phyloP scores from a whole-genome alignment of 2,797 vertebrate genomes.

The Gouania willdenowi region DNA sequence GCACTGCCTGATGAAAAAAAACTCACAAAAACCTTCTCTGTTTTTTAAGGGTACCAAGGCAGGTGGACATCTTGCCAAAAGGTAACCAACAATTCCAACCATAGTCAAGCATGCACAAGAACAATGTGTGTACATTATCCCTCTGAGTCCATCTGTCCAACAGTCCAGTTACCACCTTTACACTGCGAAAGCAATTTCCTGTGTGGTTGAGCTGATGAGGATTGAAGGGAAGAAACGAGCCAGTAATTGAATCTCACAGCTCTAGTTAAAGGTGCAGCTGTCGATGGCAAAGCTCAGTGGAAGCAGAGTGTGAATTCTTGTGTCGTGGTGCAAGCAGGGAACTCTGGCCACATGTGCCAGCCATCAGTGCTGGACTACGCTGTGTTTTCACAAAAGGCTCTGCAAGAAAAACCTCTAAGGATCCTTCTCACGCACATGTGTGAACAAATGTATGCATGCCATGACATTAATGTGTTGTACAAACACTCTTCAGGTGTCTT shows the following conservation, averaged over 20 bases:
- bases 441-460: conserved; percentile 24
- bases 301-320: conserved; percentile 75
- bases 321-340: conserved; percentile 73
- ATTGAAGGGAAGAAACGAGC: conserved; percentile 39
- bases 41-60: neutral
- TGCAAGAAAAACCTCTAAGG: conserved; percentile 23
- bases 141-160: conserved; percentile 41
- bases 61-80: conserved; percentile 22
- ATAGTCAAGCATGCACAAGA: conserved; percentile 18
- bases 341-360: conserved; percentile 54
- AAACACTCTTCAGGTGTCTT: too few species aligned
- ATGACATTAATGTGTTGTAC: conserved; percentile 4
- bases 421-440: conserved; percentile 47
- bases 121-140: conserved; percentile 34
- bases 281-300: conserved; percentile 59
- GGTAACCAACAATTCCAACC: conserved; percentile 41
- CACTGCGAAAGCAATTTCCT: conserved; percentile 60
- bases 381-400: conserved; percentile 51
- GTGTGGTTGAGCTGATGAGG: conserved; percentile 55
- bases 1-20: conserved; percentile 25
- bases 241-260: conserved; percentile 76
- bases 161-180: conserved; percentile 58
- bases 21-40: conserved; percentile 3
- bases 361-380: conserved; percentile 61
- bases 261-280: conserved; percentile 76